Base-by-base conservation (phyloP, 2,888 invertebrate genomes). In the Lycaena phlaeas region DNA sequence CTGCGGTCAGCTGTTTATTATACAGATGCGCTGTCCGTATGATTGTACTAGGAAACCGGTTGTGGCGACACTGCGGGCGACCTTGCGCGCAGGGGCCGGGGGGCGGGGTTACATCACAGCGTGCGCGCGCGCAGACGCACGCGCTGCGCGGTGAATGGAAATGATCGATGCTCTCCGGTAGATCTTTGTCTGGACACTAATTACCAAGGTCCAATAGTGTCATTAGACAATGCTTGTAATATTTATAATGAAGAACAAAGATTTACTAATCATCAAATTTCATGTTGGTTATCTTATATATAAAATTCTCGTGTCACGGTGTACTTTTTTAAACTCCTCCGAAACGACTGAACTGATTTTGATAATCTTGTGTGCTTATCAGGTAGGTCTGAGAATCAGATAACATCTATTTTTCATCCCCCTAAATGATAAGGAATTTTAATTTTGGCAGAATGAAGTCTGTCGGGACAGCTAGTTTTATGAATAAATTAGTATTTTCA, bases 31-130 rank as follows among this genome's bases (percentile, higher is more conserved):
- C 14, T 26, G 36, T 36, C 6, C 22, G 26, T 14, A 27, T 27
- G 48, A 48, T 7, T 50, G 41, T 48, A 31, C 44, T 41, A 22
- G 38, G 28, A 40, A 59, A 61, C 62, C 62, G 61, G 63, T 62
- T 52, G 46, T 43, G 52, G 46, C 53, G 56, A 53, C 53, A 53
- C 54, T 53, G 54, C 56, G 48, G 49, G 41, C 63, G 64, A 63
- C 64, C 64, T 64, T 64, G 64, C 53, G 55, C 48, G 56, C 41
- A 46, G 52, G 47, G 57, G 47, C 55, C 43, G 47, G 52, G 49
- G 51, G 44, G 48, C 11, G 34, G 11, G 12, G 49, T 61, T 61
- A 62, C 62, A 58, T 64, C 63, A 62, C 43, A n/a, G n/a, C n/a
- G 28, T 36, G 46, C 50, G 50, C 44, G 46, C 42, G 51, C 54